phyloP scores from a whole-genome alignment of 1,140 invertebrate species.

The Anastrepha ludens region DNA sequence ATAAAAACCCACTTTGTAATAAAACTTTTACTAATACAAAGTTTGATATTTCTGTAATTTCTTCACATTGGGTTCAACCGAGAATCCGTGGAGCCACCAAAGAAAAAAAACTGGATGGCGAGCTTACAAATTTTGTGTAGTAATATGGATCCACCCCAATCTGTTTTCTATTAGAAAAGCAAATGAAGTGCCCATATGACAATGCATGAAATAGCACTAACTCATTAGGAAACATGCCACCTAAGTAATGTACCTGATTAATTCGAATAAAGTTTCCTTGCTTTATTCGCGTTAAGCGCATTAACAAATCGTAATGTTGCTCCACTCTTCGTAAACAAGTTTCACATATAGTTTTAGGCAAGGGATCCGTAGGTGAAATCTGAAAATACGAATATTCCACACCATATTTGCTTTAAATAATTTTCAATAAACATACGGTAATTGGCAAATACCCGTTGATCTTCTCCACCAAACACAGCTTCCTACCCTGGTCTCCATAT shows the following conservation, averaged over 20 bases:
- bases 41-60: no score
- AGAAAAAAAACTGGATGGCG: no score
- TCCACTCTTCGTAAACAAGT: conserved; percentile 81
- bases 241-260: conserved; percentile 19
- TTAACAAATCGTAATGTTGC: conserved; percentile 81
- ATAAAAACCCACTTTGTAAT: no score
- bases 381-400: conserved; percentile 66
- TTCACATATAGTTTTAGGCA: conserved; percentile 84
- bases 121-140: neutral
- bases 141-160: neutral
- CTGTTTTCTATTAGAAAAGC: neutral
- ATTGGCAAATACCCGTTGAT: conserved; percentile 85
- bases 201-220: no score
- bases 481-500: conserved; percentile 84
- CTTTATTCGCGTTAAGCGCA: conserved; percentile 75
- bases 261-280: conserved; percentile 59
- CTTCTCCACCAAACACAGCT: conserved; percentile 82
- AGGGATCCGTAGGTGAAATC: conserved; percentile 82
- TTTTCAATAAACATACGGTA: conserved; percentile 76
- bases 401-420: conserved; percentile 9
- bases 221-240: no score
- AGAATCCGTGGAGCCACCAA: no score
- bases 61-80: no score
- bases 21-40: no score
- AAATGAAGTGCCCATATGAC: neutral